Percentiles rank a stretch among this genome's conserved stretches.
Conservation (phyloP, 2,888 invertebrate genomes). For the Deilephila porcellus region DNA sequence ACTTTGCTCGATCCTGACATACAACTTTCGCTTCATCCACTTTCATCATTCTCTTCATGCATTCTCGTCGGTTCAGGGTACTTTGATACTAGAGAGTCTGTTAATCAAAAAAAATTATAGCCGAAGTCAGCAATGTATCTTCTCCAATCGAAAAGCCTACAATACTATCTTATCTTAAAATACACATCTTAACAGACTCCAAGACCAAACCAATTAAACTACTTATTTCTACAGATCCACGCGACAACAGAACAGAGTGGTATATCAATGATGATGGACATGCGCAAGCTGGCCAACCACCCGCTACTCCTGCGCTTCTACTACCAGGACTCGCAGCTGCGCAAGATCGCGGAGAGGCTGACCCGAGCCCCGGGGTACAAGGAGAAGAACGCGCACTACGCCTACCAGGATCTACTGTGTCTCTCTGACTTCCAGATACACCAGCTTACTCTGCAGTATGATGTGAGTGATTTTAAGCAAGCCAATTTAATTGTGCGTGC, state of each 20-base stretch:
- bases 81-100: too few species aligned
- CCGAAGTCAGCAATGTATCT: too few species aligned
- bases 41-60: too few species aligned
- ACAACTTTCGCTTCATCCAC: too few species aligned
- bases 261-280: slow-evolving; percentile 95
- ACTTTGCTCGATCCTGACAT: too few species aligned
- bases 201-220: too few species aligned
- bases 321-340: slow-evolving; percentile 86
- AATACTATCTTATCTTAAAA: too few species aligned
- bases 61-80: too few species aligned
- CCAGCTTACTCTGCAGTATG: slow-evolving; percentile 88
- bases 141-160: too few species aligned
- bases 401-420: slow-evolving; percentile 93
- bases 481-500: not conserved
- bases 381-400: slow-evolving; percentile 90
- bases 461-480: slow-evolving; percentile 29
- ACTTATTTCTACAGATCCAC: slow-evolving; percentile 62
- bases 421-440: slow-evolving; percentile 97
- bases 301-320: slow-evolving; percentile 92
- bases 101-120: too few species aligned
- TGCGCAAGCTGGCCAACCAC: slow-evolving; percentile 97
- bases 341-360: slow-evolving; percentile 88
- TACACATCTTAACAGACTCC: too few species aligned
- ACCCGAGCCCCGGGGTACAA: slow-evolving; percentile 88
- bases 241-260: slow-evolving; percentile 86